Base-by-base conservation (phyloP, 2,888 invertebrate species). In the Philhelius pedissequus region DNA sequence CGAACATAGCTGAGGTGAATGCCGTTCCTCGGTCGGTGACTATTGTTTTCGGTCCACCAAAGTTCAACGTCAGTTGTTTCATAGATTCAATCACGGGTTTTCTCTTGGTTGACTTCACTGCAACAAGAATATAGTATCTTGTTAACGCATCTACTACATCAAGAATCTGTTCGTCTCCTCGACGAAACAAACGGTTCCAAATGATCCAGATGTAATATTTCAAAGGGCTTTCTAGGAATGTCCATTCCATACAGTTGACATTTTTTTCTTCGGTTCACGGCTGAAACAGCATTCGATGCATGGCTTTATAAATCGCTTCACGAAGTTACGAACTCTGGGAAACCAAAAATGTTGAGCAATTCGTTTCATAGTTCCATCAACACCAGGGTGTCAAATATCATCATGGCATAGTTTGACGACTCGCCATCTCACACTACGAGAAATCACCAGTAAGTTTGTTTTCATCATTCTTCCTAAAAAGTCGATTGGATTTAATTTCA, bases 261-360 rank as follows among this genome's bases (percentile, higher is more conserved):
- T 32, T 45, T 78, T 75, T 1, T 35, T 27, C 4, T 45, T 27
- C 9, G 60, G 45, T 9, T 66, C 45, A 15, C 79, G 71, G 38
- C 70, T 79, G 20, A 62, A 86, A 20, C 71, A 74, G 20, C 76
- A 84, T 9, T 79, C 71, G 5, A 76, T 5, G 25, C 86, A 86
- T 2, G 76, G 73, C 9, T 52, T 60, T 4, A 79, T 45, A 32
- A 70, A 82, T 15, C 71, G 35, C 25, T 79, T 86, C 2, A 78
- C 70, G 50, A 68, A 77, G 3, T 66, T 68, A 0, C 82, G 62
- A 27, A 13, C 13, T 1, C 64, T 18, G 0, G 70, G 62, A 38
- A 86, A 86, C 81, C 81, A 86, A n/a, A 76, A 76, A 5, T 50
- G 25, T 27, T 81, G 40, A 4, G 22, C 3, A 9, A 81, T 68